Base-by-base conservation (phyloP, 2,113 vertebrate species). In the Aplodontia rufa region DNA sequence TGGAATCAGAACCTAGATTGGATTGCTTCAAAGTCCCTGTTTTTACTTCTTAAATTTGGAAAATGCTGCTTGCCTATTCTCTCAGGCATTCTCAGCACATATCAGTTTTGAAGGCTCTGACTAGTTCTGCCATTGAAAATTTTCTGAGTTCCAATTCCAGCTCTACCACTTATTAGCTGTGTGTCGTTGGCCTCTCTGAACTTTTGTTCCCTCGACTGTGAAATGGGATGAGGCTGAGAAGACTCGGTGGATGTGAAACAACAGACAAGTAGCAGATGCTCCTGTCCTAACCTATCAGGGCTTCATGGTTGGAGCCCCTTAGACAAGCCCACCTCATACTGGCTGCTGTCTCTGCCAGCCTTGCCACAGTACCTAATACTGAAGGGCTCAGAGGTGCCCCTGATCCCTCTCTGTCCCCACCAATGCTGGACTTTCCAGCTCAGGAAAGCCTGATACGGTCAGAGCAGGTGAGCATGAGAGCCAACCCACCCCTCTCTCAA, bases 71-170 rank as follows among this genome's bases (percentile, higher is more conserved):
- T 71, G 26, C 35, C 66, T 53, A 30, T 81, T 75, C 12, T 30
- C 45, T 42, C 14, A 37, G 0, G 0, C 28, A 42, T 11, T 74
- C 35, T 64, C 55, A 30, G 2, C 2, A 8, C 68, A 40, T 20
- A 32, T n/a, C 14, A 30, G 42, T 30, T 74, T 40, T 81, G 76
- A 72, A 74, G 85, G 45, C n/a, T 74, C n/a, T 66, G 55, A 94
- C 16, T 53, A 82, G 68, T 82, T 32, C 32, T 24, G 37, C 68
- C 53, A 11, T 22, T 32, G 40, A 60, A 16, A 30, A 55, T 47
- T 32, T 16, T 30, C 14, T n/a, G 19, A 74, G 45, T n/a, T 35
- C 76, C 8, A 3, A 66, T 35, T n/a, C 30, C 28, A 62, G 30
- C 66, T 45, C 20, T 72, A 53, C 53, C n/a, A 62, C 32, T 80